phyloP scores from a whole-genome alignment of 2,888 invertebrate species.

The Mimas tiliae region DNA sequence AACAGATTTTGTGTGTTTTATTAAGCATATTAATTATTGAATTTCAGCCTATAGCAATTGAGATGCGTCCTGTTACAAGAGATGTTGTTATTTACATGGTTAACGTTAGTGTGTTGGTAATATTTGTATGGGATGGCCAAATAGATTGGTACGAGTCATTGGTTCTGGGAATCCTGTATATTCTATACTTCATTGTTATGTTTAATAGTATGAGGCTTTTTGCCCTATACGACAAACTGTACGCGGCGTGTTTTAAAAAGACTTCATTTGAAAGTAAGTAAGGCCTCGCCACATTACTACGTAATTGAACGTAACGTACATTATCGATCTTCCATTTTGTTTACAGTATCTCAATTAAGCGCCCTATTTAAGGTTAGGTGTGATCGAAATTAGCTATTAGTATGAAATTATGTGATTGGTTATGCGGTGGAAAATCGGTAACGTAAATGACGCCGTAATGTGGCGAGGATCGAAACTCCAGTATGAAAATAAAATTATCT shows the following conservation, averaged over 20 bases:
- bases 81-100: constrained; percentile 91
- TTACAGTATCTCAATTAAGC: no score
- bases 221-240: constrained; percentile 49
- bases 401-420: no score
- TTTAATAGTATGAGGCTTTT: constrained; percentile 86
- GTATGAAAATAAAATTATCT: not conserved
- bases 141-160: constrained; percentile 93
- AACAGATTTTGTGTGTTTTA: not conserved
- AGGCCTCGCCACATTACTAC: not conserved
- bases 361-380: no score
- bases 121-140: constrained; percentile 90
- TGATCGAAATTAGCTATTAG: not conserved
- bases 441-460: not conserved
- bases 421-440: not conserved
- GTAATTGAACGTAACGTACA: not conserved
- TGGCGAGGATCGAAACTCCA: not conserved
- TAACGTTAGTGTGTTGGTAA: constrained; percentile 88
- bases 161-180: constrained; percentile 89
- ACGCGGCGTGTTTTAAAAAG: constrained; percentile 32
- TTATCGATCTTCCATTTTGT: not conserved
- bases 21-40: constrained; percentile 15
- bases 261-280: constrained; percentile 22
- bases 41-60: constrained; percentile 89
- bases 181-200: constrained; percentile 89
- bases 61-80: constrained; percentile 92